Evolutionary conservation across 2,888 invertebrate genomes (phyloP).

Genomic region (Volucella inflata): DNA sequence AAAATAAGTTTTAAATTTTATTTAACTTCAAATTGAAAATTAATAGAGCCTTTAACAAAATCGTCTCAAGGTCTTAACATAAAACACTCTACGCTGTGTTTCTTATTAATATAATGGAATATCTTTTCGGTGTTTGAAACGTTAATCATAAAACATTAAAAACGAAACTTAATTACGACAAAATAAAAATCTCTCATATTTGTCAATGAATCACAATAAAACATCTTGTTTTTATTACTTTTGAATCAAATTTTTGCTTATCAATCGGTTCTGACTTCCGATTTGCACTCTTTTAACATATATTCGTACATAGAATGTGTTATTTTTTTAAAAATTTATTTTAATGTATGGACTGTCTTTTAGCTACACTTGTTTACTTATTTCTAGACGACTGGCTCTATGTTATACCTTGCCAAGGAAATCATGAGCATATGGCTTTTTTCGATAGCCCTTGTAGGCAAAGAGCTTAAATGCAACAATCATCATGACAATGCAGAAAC

Average conservation of each 20-base stretch:
- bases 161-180: slow-evolving; percentile 11
- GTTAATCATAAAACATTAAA: slow-evolving; percentile 38
- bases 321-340: slow-evolving; percentile 1
- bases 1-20: slow-evolving; percentile 28
- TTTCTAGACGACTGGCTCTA: background rate
- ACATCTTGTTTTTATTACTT: background rate
- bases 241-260: background rate
- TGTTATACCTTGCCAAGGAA: slow-evolving; percentile 88
- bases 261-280: slow-evolving; percentile 4
- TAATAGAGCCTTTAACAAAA: slow-evolving; percentile 22
- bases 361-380: slow-evolving; percentile 46
- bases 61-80: slow-evolving; percentile 43
- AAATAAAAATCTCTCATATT: background rate
- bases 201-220: slow-evolving; percentile 43
- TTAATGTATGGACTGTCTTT: slow-evolving; percentile 39
- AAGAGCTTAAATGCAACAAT: slow-evolving; percentile 91
- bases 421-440: slow-evolving; percentile 89
- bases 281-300: background rate
- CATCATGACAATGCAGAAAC: slow-evolving; percentile 90
- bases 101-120: slow-evolving; percentile 58
- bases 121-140: slow-evolving; percentile 59
- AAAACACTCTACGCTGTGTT: slow-evolving; percentile 12
- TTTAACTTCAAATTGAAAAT: slow-evolving; percentile 37
- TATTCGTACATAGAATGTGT: slow-evolving; percentile 20
- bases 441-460: slow-evolving; percentile 87